These are phyloP conservation scores for Caenorhabditis inopinata DNA, from an alignment of 1,140 invertebrate species.

Conservation along the genomic window DNA sequence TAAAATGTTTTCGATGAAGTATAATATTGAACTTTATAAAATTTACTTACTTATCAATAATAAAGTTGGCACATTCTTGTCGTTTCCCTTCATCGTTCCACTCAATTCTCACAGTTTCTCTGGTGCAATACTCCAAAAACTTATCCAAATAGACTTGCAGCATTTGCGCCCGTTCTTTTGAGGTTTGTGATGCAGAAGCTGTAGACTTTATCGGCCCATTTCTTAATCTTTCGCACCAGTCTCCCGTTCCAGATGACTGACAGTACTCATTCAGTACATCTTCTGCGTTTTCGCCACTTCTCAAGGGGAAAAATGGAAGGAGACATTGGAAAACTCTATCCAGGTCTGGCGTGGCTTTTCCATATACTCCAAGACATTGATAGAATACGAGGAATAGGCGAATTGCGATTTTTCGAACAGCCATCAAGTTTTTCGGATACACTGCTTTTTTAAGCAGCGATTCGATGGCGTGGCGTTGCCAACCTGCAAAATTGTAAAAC, in stretches of 20 bases:
- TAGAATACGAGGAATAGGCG: slow-evolving; percentile 65
- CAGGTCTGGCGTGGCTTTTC: slow-evolving; percentile 46
- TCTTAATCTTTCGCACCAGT: background rate
- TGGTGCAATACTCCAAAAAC: slow-evolving; percentile 60
- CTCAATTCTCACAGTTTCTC: slow-evolving; percentile 61
- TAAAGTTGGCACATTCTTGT: slow-evolving; percentile 56
- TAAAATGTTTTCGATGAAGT: too few species aligned
- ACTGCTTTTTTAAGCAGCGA: slow-evolving; percentile 59
- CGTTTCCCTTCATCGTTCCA: slow-evolving; percentile 55
- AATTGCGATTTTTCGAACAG: slow-evolving; percentile 63
- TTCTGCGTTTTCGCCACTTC: slow-evolving; percentile 45
- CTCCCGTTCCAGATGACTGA: slow-evolving; percentile 43
- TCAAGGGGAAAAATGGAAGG: slow-evolving; percentile 61
- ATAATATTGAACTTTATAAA: too few species aligned
- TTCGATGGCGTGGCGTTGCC: slow-evolving; percentile 65
- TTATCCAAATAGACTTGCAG: slow-evolving; percentile 64
- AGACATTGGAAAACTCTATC: slow-evolving; percentile 63
- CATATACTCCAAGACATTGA: slow-evolving; percentile 56
- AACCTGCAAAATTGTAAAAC: too few species aligned
- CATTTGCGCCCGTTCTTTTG: slow-evolving; percentile 57
- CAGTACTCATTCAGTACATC: slow-evolving; percentile 55
- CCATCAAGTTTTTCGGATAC: slow-evolving; percentile 58
- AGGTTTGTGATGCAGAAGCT: slow-evolving; percentile 23
- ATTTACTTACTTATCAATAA: slow-evolving; percentile 55
- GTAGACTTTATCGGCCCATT: slow-evolving; percentile 23